Evolutionary conservation across 2,888 invertebrate species (phyloP).

Genomic region (Myopa tessellatipennis): DNA sequence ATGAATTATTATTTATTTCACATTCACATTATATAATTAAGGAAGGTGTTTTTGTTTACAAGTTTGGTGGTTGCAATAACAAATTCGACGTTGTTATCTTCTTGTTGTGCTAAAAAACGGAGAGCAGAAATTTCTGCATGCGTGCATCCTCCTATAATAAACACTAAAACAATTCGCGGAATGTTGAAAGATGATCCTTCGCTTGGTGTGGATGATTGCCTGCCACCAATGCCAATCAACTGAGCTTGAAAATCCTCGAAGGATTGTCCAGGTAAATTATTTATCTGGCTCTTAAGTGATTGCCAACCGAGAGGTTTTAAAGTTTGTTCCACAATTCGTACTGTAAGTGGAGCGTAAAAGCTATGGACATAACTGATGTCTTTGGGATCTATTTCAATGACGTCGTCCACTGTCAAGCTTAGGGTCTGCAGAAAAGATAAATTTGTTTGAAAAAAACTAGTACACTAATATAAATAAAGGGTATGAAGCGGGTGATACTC

Average conservation of each 20-base stretch:
- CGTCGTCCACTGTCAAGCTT: slow-evolving; percentile 88
- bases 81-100: slow-evolving; percentile 88
- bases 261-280: slow-evolving; percentile 79
- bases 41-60: slow-evolving; percentile 88
- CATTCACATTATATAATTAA: slow-evolving; percentile 76
- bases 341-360: slow-evolving; percentile 92
- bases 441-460: neutral
- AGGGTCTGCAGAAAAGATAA: slow-evolving; percentile 71
- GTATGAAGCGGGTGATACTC: too few relatives aligned
- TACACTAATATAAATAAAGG: too few relatives aligned
- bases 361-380: slow-evolving; percentile 94
- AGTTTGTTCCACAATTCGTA: slow-evolving; percentile 85
- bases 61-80: slow-evolving; percentile 91
- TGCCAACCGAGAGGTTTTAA: slow-evolving; percentile 82
- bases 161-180: slow-evolving; percentile 81
- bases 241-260: slow-evolving; percentile 75
- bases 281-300: slow-evolving; percentile 84
- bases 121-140: slow-evolving; percentile 90
- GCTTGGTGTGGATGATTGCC: slow-evolving; percentile 72
- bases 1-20: neutral
- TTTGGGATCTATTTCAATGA: slow-evolving; percentile 82
- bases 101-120: slow-evolving; percentile 79
- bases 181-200: slow-evolving; percentile 70
- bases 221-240: slow-evolving; percentile 71
- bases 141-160: slow-evolving; percentile 97